Evolutionary conservation across 2,113 vertebrate species (phyloP).

Genomic region (Apeltes quadracus): DNA sequence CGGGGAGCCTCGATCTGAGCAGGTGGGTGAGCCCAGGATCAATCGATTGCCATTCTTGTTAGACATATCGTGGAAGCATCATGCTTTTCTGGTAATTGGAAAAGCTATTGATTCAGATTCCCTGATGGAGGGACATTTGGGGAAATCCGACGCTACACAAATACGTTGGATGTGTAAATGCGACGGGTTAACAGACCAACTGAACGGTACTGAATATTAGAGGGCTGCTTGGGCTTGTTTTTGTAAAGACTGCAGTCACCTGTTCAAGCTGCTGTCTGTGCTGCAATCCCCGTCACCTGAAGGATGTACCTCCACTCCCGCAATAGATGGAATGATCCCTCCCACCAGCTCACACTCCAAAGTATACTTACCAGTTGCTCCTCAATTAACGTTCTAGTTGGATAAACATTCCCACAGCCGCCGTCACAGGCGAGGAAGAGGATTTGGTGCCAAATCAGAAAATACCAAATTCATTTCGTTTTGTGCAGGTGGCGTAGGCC

Average conservation of each 20-base stretch:
- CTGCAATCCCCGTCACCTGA: constrained; percentile 11
- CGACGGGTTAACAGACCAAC: not conserved
- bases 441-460: not conserved
- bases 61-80: constrained; percentile 19
- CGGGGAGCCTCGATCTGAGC: constrained; percentile 33
- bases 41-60: constrained; percentile 41
- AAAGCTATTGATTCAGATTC: constrained; percentile 15
- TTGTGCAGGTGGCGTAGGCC: not conserved
- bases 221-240: constrained; percentile 17
- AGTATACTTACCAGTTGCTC: not conserved
- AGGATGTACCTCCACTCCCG: not conserved
- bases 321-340: not conserved
- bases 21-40: constrained; percentile 34
- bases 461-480: not conserved
- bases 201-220: constrained; percentile 4
- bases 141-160: constrained; percentile 19
- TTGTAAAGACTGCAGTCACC: constrained; percentile 12
- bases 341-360: constrained; percentile 2
- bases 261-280: constrained; percentile 29
- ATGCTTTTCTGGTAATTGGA: constrained; percentile 28
- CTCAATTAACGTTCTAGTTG: not conserved
- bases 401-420: not conserved
- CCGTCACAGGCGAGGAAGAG: not conserved
- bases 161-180: constrained; percentile 5
- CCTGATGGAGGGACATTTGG: constrained; percentile 9